Conservation (phyloP, 2,797 vertebrate species). For the Monodelphis domestica region DNA sequence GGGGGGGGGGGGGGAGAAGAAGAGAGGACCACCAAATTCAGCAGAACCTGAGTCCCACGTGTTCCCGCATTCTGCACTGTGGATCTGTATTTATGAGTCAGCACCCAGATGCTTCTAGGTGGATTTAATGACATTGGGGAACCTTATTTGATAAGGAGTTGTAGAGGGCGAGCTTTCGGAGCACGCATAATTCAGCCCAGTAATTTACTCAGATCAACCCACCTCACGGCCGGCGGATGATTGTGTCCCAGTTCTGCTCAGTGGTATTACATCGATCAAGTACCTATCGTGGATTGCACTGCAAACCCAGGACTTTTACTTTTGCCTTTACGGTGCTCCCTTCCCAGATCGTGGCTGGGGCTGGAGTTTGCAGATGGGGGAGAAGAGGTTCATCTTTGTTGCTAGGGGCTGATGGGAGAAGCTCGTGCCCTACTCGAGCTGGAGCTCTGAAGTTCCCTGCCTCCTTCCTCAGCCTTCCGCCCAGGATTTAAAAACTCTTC, state of each 20-base stretch:
- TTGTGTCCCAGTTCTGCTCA: background rate
- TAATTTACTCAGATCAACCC: background rate
- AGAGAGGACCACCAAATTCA: background rate
- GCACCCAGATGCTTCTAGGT: background rate
- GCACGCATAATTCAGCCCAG: background rate
- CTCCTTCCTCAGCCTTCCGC: background rate
- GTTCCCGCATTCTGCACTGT: background rate
- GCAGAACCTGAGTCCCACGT: background rate
- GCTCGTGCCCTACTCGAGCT: background rate
- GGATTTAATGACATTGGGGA: background rate
- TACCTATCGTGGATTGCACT: background rate
- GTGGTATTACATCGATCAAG: background rate
- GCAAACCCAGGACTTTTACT: conserved; percentile 49
- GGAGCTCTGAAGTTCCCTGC: background rate
- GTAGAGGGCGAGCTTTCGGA: background rate
- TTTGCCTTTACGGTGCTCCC: conserved; percentile 45
- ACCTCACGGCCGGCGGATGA: background rate
- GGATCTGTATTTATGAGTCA: background rate
- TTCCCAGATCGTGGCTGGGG: background rate
- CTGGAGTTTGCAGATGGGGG: background rate
- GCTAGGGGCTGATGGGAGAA: background rate
- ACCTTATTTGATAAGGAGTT: background rate
- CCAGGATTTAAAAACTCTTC: conserved; percentile 78
- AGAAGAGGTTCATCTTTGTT: background rate
- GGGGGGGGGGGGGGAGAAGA: background rate